Evolutionary conservation across 2,888 invertebrate species (phyloP), one percentile per base, ranked within the genome.

Genomic region (Antitype chi): DNA sequence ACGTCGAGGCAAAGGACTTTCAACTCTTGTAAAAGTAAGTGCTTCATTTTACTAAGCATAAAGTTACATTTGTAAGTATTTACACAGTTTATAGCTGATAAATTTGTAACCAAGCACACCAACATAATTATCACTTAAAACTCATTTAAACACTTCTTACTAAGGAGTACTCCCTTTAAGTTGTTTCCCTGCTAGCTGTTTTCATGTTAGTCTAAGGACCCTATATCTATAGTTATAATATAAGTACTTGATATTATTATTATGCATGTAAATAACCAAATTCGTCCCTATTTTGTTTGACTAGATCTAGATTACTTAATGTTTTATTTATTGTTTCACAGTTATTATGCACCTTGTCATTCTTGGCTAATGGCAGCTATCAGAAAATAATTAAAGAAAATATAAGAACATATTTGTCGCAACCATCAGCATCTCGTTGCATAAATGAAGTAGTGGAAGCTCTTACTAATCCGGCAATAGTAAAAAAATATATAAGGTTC

Each of bases 381-480:
- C 70, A 71, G 13, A 71, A 71, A 62, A 70, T 60, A 8, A 60
- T 70, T 5, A 52, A 72, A 43, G 53, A 63, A 53, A 63, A 71
- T 4, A 53, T 63, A 25, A 63, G 71, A 9, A 53, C 53, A 25
- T 62, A 43, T 71, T 63, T 63, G 53, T 72, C 63, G 9, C 71
- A 63, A 72, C 53, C 71, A 62, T 71, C 62, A 53, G 62, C 52
- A 71, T 71, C 62, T 71, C 62, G 52, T 60, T 28, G 59, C 49
- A 60, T 59, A 59, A 70, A 70, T 70, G 60, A 70, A 70, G 60
- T 62, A 52, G 71, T 63, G 53, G 71, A 72, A 63, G 43, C 62
- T n/a, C 62, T 71, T 0, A 63, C 63, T 38, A 38, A 70, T 70
- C 62, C 62, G 15, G 49, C 32, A 8, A 70, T 70, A 49, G 60